These are phyloP conservation scores for Micrasema longulum DNA, from an alignment of 1,140 invertebrate genomes.

Conservation along the genomic window DNA sequence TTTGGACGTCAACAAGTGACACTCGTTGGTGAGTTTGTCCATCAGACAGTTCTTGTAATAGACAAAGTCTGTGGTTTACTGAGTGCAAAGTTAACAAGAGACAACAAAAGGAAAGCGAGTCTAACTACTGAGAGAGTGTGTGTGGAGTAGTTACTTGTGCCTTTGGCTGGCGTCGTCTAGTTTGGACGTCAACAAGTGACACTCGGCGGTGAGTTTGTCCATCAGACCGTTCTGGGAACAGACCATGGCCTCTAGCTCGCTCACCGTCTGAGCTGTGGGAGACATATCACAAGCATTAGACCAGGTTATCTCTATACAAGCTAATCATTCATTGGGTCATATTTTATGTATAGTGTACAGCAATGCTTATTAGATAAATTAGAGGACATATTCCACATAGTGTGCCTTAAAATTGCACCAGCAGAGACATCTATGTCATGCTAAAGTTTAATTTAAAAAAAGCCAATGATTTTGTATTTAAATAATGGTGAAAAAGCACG, in stretches of 20 bases:
- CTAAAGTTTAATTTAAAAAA: too few relatives aligned
- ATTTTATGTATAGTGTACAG: too few relatives aligned
- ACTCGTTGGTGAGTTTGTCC: conserved; percentile 87
- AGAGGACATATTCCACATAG: too few relatives aligned
- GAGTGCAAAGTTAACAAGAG: too few relatives aligned
- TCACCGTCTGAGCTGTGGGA: conserved; percentile 79
- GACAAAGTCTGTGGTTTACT: too few relatives aligned
- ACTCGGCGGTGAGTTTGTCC: conserved; percentile 87
- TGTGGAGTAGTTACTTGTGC: conserved; percentile 80
- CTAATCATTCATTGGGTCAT: too few relatives aligned
- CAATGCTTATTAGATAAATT: too few relatives aligned
- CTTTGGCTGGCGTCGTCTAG: conserved; percentile 84
- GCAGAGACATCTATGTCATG: too few relatives aligned
- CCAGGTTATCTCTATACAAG: neutral
- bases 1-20: conserved; percentile 85
- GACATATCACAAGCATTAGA: neutral
- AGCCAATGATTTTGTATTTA: too few relatives aligned
- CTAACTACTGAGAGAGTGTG: conserved; percentile 58
- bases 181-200: conserved; percentile 85
- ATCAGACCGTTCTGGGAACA: conserved; percentile 88
- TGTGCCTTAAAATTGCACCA: too few relatives aligned
- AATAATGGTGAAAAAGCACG: too few relatives aligned
- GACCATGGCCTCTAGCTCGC: conserved; percentile 86
- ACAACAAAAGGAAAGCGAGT: too few relatives aligned
- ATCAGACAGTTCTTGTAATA: conserved; percentile 88